Base-by-base conservation (phyloP, 2,888 invertebrate species). In the Dolichopus griseipennis region DNA sequence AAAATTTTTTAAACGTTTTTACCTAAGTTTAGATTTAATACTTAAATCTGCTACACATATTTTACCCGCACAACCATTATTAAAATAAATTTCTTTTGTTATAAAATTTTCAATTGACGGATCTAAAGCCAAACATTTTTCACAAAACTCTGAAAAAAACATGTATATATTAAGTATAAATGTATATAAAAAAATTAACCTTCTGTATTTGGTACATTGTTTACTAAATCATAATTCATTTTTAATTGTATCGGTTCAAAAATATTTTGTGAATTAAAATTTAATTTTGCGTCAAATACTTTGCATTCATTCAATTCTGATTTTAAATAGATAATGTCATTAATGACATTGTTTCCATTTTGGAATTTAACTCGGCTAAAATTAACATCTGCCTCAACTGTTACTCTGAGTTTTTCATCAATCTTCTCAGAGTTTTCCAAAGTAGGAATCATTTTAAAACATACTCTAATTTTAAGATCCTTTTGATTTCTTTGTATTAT, bases 401-500 rank as follows among this genome's bases (percentile, higher is more conserved):
- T 52, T 4, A 52, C 18, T 52, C 6, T 52, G 9, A 67, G 15
- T 62, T 67, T 9, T 70, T 70, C 10, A 67, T 67, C 18, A 33
- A 52, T 9, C 21, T 8, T 66, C 33, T 66, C 15, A 15, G 64
- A 21, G 18, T 64, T 52, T 21, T 41, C n/a, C 1, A 33, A 52
- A 61, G 37, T 41, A 15, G 61, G 61, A 20, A 34, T 62, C 22
- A 3, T 68, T 18, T 66, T 61, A 66, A 71, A 72, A 69, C 74
- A 75, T n/a, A 71, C 70, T 20, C 70, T 69, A 10, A 75, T 66
- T 67, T 68, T 69, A 20, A 76, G 70, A 43, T 65, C 66, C 1
- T 66, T 72, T 63, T 72, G 73, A 22, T 73, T 69, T 7, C 70
- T 66, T 33, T 70, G 74, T 5, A 81, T 72, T 66, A 73, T 72